Conservation (phyloP, 2,797 vertebrate genomes). For the Falco rusticolus region DNA sequence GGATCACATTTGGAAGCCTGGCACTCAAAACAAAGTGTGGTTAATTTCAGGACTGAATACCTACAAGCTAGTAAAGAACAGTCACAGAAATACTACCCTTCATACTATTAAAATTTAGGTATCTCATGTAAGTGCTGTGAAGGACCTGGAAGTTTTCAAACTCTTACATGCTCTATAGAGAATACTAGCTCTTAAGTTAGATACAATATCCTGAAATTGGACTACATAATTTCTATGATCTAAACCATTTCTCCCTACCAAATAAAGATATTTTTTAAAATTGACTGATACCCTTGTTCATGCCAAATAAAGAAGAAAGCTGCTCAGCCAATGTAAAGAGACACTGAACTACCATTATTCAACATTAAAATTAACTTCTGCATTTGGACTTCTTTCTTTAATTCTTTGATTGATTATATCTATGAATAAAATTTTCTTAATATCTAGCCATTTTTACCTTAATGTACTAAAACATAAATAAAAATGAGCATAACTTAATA, state of each 20-base stretch:
- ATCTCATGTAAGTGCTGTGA: neutral
- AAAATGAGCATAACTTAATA: neutral
- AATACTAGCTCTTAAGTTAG: neutral
- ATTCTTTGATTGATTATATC: neutral
- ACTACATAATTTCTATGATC: neutral
- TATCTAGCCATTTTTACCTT: neutral
- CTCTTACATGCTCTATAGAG: neutral
- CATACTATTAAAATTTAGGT: neutral
- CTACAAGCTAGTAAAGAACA: neutral
- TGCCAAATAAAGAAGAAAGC: neutral
- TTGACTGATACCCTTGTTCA: neutral
- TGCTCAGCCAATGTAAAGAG: neutral
- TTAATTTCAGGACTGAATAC: neutral
- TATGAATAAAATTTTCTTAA: neutral
- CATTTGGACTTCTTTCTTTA: neutral
- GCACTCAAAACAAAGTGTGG: neutral
- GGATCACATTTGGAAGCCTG: neutral
- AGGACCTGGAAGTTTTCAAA: neutral
- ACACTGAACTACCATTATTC: neutral
- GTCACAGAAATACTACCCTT: neutral
- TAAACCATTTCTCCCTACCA: neutral
- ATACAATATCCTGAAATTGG: neutral
- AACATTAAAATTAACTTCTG: neutral
- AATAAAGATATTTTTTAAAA: neutral
- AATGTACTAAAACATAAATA: neutral